These are phyloP conservation scores for Procavia capensis DNA, from an alignment of 2,113 vertebrate genomes.

Conservation along the genomic window DNA sequence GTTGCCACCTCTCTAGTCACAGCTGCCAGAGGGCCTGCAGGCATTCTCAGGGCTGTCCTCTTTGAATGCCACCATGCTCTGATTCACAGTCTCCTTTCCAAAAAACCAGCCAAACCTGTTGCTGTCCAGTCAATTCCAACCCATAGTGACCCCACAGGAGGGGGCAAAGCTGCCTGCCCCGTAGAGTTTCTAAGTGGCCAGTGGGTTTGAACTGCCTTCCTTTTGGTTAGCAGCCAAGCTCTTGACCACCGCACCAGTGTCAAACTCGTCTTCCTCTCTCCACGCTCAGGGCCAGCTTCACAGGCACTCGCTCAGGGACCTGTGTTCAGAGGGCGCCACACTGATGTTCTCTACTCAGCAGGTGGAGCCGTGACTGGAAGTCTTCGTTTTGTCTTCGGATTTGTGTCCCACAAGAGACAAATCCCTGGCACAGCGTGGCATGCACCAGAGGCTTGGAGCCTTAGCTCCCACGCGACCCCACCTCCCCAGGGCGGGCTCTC, in stretches of 20 bases:
- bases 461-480: neutral
- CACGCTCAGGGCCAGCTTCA: neutral
- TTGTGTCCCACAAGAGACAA: neutral
- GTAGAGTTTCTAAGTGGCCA: too few relatives aligned
- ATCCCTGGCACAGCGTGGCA: neutral
- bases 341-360: neutral
- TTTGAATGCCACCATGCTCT: neutral
- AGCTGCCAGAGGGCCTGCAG: neutral
- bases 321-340: neutral
- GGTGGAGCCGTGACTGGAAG: neutral
- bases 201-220: too few relatives aligned
- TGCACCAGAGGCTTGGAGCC: too few relatives aligned
- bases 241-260: neutral
- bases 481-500: neutral
- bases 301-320: neutral
- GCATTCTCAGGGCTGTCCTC: neutral
- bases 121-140: too few relatives aligned
- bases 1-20: neutral
- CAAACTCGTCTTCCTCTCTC: neutral
- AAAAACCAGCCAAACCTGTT: too few relatives aligned
- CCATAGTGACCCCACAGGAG: too few relatives aligned
- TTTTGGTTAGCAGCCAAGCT: too few relatives aligned
- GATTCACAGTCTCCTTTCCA: neutral
- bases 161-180: too few relatives aligned
- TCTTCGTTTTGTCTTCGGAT: neutral